Conservation (phyloP, 2,888 invertebrate species). For the Leptopilina syphax region DNA sequence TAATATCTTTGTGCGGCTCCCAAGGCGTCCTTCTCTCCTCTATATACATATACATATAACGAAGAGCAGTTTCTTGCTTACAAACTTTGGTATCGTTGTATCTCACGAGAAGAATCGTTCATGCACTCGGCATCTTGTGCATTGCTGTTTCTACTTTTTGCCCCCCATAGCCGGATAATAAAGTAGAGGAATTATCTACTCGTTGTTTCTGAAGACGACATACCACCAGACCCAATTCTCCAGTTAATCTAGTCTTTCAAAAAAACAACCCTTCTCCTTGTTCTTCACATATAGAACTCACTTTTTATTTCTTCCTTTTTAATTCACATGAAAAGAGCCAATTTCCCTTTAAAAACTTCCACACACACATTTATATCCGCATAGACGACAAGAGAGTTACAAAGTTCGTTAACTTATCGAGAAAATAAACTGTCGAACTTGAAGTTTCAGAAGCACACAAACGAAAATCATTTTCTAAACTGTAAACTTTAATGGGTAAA, state of each 20-base stretch:
- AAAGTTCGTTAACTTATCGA: constrained; percentile 22
- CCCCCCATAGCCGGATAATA: constrained; percentile 29
- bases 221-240: constrained; percentile 27
- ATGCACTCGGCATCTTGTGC: constrained; percentile 36
- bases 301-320: constrained; percentile 5
- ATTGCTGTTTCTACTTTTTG: constrained; percentile 38
- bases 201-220: constrained; percentile 34
- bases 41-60: constrained; percentile 24
- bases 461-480: neutral
- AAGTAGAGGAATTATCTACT: constrained; percentile 38
- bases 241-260: constrained; percentile 19
- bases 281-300: constrained; percentile 10
- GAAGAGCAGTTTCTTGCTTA: constrained; percentile 53
- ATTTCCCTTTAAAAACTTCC: constrained; percentile 5
- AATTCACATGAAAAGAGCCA: constrained; percentile 16
- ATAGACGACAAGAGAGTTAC: neutral
- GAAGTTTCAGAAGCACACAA: neutral
- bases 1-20: constrained; percentile 59
- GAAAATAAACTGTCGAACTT: constrained; percentile 18
- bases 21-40: constrained; percentile 43
- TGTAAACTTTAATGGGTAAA: neutral
- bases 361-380: neutral
- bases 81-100: constrained; percentile 54
- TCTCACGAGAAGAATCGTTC: constrained; percentile 53
- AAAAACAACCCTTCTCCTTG: constrained; percentile 9